phyloP scores from a whole-genome alignment of 2,888 invertebrate species.

The Scelioninae gen. 2 region DNA sequence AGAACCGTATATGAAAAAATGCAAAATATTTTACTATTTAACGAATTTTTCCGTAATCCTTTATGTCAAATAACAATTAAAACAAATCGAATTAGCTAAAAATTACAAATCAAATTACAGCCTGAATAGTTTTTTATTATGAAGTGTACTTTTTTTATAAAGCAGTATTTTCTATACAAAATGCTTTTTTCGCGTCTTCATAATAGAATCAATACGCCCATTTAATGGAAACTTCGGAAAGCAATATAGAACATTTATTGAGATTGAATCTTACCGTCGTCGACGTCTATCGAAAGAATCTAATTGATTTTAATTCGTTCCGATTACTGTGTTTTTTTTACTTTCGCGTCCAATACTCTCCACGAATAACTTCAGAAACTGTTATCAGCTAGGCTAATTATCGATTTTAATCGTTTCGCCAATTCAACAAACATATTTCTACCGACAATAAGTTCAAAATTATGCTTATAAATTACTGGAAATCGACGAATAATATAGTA shows the following conservation, averaged over 20 bases:
- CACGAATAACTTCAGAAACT: conserved; percentile 24
- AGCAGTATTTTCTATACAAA: conserved; percentile 24
- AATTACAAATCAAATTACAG: conserved; percentile 9
- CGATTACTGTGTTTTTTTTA: conserved; percentile 33
- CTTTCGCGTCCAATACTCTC: conserved; percentile 7
- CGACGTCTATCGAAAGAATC: conserved; percentile 54
- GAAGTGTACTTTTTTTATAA: background rate
- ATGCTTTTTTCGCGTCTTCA: conserved; percentile 30
- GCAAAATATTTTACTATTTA: background rate
- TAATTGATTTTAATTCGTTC: conserved; percentile 57
- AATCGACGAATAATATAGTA: background rate
- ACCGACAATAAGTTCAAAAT: no score
- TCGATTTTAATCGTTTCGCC: conserved; percentile 30
- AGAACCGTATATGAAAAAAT: background rate
- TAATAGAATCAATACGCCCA: conserved; percentile 42
- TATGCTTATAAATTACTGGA: no score
- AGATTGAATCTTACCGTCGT: conserved; percentile 53
- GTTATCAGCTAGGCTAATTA: conserved; percentile 35
- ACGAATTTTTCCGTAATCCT: background rate
- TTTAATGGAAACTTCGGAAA: conserved; percentile 46
- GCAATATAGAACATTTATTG: conserved; percentile 50
- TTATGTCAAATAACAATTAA: background rate
- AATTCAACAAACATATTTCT: conserved; percentile 19
- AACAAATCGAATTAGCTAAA: background rate
- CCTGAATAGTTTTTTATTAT: conserved; percentile 13